Evolutionary conservation across 2,113 vertebrate genomes (phyloP).

Genomic region (Balaeniceps rex): DNA sequence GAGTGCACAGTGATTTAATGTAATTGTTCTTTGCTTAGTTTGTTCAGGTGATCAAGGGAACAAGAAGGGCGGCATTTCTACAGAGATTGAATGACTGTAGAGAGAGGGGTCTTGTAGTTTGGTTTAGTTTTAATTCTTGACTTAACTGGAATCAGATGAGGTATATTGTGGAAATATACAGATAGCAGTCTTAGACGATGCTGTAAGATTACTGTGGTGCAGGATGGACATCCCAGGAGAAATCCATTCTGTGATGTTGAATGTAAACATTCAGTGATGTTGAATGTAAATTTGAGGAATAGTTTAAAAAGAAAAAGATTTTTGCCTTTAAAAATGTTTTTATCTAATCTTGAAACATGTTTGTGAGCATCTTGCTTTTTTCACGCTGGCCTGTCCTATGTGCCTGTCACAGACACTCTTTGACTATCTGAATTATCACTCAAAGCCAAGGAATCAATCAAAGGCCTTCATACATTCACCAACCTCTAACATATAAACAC

Average conservation of each 20-base stretch:
- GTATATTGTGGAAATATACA: neutral
- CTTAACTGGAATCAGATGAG: neutral
- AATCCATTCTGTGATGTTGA: neutral
- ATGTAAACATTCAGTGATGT: neutral
- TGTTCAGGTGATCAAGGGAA: neutral
- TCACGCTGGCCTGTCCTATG: neutral
- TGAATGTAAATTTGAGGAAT: neutral
- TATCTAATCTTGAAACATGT: neutral
- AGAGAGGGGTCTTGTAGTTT: neutral
- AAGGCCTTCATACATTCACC: neutral
- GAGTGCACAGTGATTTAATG: neutral
- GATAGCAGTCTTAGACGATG: neutral
- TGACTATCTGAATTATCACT: neutral
- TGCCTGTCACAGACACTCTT: neutral
- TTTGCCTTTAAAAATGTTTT: neutral
- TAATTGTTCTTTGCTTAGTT: neutral
- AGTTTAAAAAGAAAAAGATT: neutral
- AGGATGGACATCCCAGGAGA: neutral
- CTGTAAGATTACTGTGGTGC: neutral
- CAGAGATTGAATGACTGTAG: neutral
- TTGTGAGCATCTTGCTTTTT: neutral
- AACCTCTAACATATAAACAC: neutral
- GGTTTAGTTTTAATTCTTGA: neutral
- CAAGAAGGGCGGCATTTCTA: neutral
- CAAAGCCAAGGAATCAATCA: neutral